A percentile compares a stretch with the other conserved stretches of the same genome.
These are phyloP conservation scores for Zhuqinia jingwanae DNA, from an alignment of 2,888 invertebrate species.

Conservation along the genomic window DNA sequence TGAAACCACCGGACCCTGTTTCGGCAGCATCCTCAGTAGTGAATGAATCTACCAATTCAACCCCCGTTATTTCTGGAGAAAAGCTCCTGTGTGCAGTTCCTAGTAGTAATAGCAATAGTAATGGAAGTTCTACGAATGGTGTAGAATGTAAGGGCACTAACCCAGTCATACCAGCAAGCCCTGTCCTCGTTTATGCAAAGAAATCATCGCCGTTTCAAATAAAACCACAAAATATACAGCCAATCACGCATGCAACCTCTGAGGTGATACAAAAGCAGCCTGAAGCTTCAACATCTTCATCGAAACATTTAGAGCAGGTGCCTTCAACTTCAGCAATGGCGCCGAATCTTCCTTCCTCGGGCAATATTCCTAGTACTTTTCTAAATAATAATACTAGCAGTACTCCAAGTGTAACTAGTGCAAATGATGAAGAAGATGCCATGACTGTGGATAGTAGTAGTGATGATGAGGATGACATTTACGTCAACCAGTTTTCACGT, in stretches of 20 bases:
- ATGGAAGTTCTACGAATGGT: conserved; percentile 36
- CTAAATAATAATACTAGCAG: background rate
- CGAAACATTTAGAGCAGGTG: background rate
- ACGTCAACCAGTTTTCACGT: conserved; percentile 27
- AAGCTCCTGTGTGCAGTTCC: conserved; percentile 2
- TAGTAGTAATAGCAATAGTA: conserved; percentile 27
- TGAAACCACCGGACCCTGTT: conserved; percentile 34
- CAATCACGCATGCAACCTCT: background rate
- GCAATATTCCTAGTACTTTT: background rate
- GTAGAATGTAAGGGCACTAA: background rate
- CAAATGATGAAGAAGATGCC: conserved; percentile 39
- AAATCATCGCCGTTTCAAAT: conserved; percentile 36
- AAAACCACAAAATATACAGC: background rate
- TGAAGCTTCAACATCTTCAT: background rate
- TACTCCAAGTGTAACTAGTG: background rate
- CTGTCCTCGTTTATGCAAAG: conserved; percentile 30
- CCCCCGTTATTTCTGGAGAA: background rate
- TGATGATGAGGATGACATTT: conserved; percentile 33
- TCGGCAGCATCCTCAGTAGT: no score
- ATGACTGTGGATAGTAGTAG: conserved; percentile 30
- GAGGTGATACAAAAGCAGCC: background rate
- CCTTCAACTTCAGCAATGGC: conserved; percentile 49
- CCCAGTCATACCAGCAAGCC: conserved; percentile 7
- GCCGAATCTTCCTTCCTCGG: background rate
- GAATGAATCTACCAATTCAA: no score